phyloP scores from a whole-genome alignment of 2,113 vertebrate species.

The Suricata suricatta region DNA sequence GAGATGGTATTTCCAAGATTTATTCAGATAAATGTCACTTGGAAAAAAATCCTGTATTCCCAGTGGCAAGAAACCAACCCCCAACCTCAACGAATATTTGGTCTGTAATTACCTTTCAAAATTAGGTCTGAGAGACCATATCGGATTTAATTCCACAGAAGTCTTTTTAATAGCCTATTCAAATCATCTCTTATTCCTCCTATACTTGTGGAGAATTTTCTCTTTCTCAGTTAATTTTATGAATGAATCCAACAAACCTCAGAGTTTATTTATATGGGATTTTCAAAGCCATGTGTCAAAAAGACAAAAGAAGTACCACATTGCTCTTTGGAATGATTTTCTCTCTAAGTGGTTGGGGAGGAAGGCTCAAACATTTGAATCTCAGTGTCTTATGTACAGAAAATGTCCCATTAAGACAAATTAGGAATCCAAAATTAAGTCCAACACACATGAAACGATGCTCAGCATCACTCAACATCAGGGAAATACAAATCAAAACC shows the following conservation, averaged over 20 bases:
- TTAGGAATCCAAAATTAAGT: background rate
- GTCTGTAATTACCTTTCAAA: constrained; percentile 15
- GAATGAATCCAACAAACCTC: constrained; percentile 5
- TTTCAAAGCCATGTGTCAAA: background rate
- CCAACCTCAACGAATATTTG: background rate
- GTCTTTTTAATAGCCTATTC: constrained; percentile 44
- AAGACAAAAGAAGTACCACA: background rate
- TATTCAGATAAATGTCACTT: constrained; percentile 23
- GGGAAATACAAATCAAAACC: too few species aligned
- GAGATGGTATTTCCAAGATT: background rate
- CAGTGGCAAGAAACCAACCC: constrained; percentile 19
- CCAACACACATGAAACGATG: background rate
- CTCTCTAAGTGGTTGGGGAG: background rate
- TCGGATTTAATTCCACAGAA: constrained; percentile 8
- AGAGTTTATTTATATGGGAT: background rate
- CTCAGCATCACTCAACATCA: too few species aligned
- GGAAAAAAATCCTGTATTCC: background rate
- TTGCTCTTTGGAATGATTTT: constrained; percentile 15
- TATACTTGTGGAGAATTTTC: constrained; percentile 20
- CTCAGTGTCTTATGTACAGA: background rate
- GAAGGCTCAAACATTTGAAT: background rate
- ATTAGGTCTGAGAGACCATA: background rate
- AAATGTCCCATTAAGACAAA: background rate
- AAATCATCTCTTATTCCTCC: constrained; percentile 13
- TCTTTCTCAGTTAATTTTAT: constrained; percentile 55